Percentiles rank a stretch among this genome's conserved stretches.
These are phyloP conservation scores for Sclerodermus sp. DNA, from an alignment of 2,888 invertebrate species.

Conservation along the genomic window DNA sequence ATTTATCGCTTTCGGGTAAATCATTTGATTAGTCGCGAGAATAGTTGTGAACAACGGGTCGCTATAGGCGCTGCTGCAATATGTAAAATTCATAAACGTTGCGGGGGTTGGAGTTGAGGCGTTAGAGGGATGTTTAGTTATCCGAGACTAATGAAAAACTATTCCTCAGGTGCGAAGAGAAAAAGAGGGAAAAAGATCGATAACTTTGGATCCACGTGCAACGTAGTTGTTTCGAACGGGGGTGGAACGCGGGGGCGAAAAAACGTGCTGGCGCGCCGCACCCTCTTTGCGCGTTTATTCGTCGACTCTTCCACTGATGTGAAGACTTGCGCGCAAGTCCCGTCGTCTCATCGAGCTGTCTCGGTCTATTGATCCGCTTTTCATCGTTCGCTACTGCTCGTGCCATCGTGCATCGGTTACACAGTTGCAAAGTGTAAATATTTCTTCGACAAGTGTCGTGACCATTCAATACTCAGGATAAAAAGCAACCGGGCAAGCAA, in stretches of 20 bases:
- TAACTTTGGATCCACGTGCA: too few relatives aligned
- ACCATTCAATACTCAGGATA: conserved; percentile 13
- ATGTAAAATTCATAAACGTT: too few relatives aligned
- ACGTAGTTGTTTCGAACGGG: background rate
- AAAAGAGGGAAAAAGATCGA: background rate
- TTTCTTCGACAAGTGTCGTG: conserved; percentile 22
- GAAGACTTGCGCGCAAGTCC: conserved; percentile 41
- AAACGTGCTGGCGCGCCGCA: too few relatives aligned
- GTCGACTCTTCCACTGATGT: too few relatives aligned
- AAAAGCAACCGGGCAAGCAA: conserved; percentile 12
- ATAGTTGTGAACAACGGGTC: too few relatives aligned
- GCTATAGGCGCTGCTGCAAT: too few relatives aligned
- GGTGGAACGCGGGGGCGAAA: background rate
- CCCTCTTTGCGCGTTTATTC: too few relatives aligned
- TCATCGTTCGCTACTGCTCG: conserved; percentile 18
- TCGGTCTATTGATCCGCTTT: conserved; percentile 48
- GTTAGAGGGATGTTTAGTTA: too few relatives aligned
- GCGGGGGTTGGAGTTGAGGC: too few relatives aligned
- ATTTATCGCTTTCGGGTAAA: too few relatives aligned
- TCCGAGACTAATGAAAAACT: too few relatives aligned
- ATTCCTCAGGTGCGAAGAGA: background rate
- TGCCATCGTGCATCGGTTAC: conserved; percentile 21
- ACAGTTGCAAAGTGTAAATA: conserved; percentile 46
- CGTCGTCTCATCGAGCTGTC: background rate
- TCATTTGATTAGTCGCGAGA: too few relatives aligned